Percentiles rank a stretch among this genome's conserved stretches.
Evolutionary conservation across 2,888 invertebrate genomes (phyloP).

Genomic region (Limnephilus auricula): DNA sequence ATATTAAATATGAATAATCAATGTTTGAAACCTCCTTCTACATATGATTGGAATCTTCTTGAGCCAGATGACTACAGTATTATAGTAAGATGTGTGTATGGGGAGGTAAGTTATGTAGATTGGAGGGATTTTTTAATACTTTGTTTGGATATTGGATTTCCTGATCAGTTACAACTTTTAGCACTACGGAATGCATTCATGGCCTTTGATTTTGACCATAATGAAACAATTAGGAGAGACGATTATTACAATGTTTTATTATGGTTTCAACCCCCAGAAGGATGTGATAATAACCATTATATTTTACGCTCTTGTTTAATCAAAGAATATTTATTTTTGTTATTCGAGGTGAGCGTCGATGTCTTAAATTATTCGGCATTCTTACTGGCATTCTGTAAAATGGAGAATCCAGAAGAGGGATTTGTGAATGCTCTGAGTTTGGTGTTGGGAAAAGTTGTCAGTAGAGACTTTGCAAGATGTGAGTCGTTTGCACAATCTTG

Average conservation of each 20-base stretch:
- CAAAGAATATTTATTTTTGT: conserved; percentile 78
- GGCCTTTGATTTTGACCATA: conserved; percentile 73
- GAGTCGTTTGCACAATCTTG: conserved; percentile 74
- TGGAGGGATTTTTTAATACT: conserved; percentile 84
- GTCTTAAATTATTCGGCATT: conserved; percentile 81
- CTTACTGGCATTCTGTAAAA: conserved; percentile 81
- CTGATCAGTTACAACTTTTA: conserved; percentile 77
- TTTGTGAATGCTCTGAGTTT: conserved; percentile 79
- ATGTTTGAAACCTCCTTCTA: conserved; percentile 71
- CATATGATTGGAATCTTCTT: conserved; percentile 73
- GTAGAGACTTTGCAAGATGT: conserved; percentile 75
- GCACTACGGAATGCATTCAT: conserved; percentile 74
- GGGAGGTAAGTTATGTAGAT: conserved; percentile 77
- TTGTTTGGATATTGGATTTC: conserved; percentile 78
- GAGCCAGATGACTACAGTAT: conserved; percentile 73
- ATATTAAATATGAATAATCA: conserved; percentile 72
- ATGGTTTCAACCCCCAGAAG: conserved; percentile 73
- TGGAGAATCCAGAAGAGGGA: conserved; percentile 76
- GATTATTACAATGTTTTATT: conserved; percentile 70
- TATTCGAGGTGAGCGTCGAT: conserved; percentile 75
- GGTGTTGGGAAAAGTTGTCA: conserved; percentile 77
- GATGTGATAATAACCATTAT: conserved; percentile 66
- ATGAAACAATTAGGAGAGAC: conserved; percentile 72
- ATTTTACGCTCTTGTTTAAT: conserved; percentile 71
- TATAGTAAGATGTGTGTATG: conserved; percentile 76